Base-by-base conservation (phyloP, 2,888 invertebrate species). In the Drosophila leonis region DNA sequence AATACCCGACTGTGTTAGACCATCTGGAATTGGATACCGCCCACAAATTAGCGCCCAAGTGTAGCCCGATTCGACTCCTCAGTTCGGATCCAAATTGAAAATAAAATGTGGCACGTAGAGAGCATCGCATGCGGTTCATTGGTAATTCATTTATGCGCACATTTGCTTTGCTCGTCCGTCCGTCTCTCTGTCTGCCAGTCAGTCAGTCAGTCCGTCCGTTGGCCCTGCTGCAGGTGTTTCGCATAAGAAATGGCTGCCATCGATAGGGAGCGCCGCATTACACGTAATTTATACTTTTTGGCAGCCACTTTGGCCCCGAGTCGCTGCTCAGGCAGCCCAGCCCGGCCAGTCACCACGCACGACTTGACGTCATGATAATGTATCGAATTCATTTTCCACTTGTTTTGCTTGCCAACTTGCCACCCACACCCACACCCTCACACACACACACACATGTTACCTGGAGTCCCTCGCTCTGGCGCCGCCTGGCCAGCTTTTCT, bases 91-190 rank as follows among this genome's bases (percentile, higher is more conserved):
- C 78, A 88, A 87, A 87, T 87, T 87, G 89, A 87, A 87, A 88
- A 87, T 83, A 83, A 84, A 83, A 89, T 80, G 75, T 69, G 69
- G 71, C 75, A 78, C 62, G 75, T 75, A 57, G 65, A 57, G 41
- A 75, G 73, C 73, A 75, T 70, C 65, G 69, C 72, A 84, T 82
- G 87, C 84, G 88, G 88, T 89, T 85, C 85, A 89, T 89, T 89
- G 90, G 88, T 83, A 86, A 86, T 86, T 86, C 85, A 89, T 86
- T 86, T 86, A 89, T 89, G 88, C 88, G 80, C 90, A 84, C 83
- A 84, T 88, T 84, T 83, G 72, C 76, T 65, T 62, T 37, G 56
- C 27, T 61, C 57, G 71, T 41, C 57, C 44, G 51, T 49, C 18
- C 0, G 39, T 39, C 60, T 51, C 12, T 15, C 41, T 18, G 12